These are phyloP conservation scores for Aegypius monachus DNA, from an alignment of 2,113 vertebrate genomes.

Conservation along the genomic window DNA sequence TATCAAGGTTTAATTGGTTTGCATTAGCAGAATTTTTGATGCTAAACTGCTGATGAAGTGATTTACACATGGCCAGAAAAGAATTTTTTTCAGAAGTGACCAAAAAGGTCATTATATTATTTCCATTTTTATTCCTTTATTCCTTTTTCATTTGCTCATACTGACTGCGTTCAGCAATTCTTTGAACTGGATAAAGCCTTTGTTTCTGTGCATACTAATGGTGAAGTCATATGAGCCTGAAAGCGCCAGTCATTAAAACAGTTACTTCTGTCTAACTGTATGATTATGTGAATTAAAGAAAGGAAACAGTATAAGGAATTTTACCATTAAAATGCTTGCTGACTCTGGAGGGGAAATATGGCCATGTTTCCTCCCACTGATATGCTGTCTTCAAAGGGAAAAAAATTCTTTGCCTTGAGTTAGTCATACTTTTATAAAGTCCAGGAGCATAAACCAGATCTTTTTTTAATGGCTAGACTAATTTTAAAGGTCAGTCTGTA, in stretches of 20 bases:
- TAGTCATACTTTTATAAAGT: background rate
- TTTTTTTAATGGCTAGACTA: slow-evolving; percentile 12
- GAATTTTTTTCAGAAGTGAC: background rate
- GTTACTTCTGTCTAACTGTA: background rate
- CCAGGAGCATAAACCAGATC: background rate
- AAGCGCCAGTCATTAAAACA: background rate
- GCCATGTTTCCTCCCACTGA: background rate
- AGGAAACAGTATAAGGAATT: background rate
- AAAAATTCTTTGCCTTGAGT: background rate
- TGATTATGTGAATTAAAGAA: background rate
- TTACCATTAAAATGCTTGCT: background rate
- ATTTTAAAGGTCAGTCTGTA: slow-evolving; percentile 34
- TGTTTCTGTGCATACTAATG: background rate
- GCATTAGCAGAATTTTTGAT: background rate
- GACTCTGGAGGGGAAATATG: background rate
- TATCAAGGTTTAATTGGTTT: background rate
- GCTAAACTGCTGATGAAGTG: background rate
- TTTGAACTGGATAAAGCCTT: background rate
- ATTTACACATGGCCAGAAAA: background rate
- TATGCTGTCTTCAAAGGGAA: background rate
- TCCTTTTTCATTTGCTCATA: background rate
- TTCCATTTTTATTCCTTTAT: background rate
- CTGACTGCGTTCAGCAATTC: background rate
- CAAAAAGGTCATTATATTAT: background rate
- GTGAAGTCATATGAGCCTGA: background rate